Base-by-base conservation (phyloP, 1,140 invertebrate genomes). In the Listronotus bonariensis region DNA sequence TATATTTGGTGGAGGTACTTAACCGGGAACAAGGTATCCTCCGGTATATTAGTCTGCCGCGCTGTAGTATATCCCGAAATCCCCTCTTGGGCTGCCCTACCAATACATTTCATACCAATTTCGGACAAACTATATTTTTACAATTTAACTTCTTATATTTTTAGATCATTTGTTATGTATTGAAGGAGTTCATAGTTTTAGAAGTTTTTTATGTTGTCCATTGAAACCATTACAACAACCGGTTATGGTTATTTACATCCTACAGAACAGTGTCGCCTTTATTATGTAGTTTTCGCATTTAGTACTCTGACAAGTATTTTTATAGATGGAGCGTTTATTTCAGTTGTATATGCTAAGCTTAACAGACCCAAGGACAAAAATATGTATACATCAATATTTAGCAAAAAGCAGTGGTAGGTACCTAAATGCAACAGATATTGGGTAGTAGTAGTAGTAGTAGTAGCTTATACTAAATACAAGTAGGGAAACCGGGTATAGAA, bases 361-460 rank as follows among this genome's bases (percentile, higher is more conserved):
- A 80, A 83, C 0, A 74, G 83, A 40, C 77, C 77, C 75, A 80
- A 12, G 80, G 43, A 77, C 76, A 76, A 79, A 6, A 80, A 81
- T 31, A 26, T 46, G 7, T 54, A 52, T 32, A 56, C 34, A 38
- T 77, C 84, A n/a, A 83, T 83, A 40, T 86, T 86, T 68, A 85
- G 83, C 67, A 84, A 82, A 85, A 83, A 71, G 84, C 84, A 11
- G 79, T 84, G 59, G 84, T 85, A 74, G 76, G 80, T 66, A 26
- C 20, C 20, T 26, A 26, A 26, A 26, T 26, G 20, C 5, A 5
- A 26, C 20, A 3, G 20, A 26, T 26, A 26, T 26, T 26, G 20
- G n/a, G n/a, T n/a, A n/a, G n/a, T n/a, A n/a, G n/a, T n/a, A n/a
- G n/a, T n/a, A n/a, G n/a, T n/a, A n/a, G n/a, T n/a, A n/a, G n/a